A percentile compares a stretch with the other conserved stretches of the same genome.
These are phyloP conservation scores for Syndactyla subalaris DNA, from an alignment of 2,797 vertebrate genomes.

Conservation along the genomic window DNA sequence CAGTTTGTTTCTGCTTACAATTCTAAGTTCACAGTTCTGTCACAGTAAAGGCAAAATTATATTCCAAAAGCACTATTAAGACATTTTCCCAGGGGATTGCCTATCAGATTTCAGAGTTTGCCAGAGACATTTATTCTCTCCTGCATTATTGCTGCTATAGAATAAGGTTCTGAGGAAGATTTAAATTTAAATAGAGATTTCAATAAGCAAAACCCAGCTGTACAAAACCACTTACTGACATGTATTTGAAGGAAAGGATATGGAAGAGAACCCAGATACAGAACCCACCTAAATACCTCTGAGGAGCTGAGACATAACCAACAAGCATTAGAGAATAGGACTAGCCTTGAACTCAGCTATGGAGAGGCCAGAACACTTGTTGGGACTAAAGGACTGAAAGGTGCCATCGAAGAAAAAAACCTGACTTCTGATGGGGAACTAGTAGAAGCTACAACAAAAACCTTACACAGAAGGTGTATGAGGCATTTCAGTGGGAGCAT, in stretches of 20 bases:
- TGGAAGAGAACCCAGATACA: not conserved
- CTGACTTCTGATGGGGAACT: not conserved
- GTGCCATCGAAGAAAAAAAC: not conserved
- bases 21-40: not conserved
- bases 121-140: not conserved
- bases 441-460: not conserved
- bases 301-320: not conserved
- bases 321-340: not conserved
- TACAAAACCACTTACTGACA: not conserved
- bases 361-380: not conserved
- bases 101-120: not conserved
- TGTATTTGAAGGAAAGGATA: not conserved
- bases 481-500: not conserved
- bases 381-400: not conserved
- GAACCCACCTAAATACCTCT: not conserved
- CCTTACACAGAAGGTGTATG: rapidly evolving
- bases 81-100: not conserved
- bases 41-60: not conserved
- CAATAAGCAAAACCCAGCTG: not conserved
- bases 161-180: not conserved
- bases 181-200: not conserved
- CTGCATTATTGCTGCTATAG: not conserved
- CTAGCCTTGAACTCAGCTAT: not conserved
- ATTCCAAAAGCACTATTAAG: not conserved
- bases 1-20: not conserved